phyloP scores from a whole-genome alignment of 1,140 invertebrate species.

The Frieseomelitta varia region DNA sequence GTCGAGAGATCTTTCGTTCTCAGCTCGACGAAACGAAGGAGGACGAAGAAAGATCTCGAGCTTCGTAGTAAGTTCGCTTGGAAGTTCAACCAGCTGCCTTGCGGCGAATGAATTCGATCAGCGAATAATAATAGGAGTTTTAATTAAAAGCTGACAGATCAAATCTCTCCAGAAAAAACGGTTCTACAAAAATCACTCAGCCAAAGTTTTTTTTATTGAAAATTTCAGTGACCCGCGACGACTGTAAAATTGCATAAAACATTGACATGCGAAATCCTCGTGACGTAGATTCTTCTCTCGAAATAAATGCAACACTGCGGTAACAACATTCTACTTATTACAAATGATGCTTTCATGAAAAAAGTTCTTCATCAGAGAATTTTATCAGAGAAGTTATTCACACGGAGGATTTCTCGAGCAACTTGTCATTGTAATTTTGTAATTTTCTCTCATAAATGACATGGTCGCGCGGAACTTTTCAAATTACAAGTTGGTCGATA shows the following conservation, averaged over 20 bases:
- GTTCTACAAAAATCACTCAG: neutral
- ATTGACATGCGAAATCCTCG: too few relatives aligned
- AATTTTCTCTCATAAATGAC: neutral
- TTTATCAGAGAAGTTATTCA: too few relatives aligned
- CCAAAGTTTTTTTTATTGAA: too few relatives aligned
- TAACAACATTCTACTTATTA: too few relatives aligned
- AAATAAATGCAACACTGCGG: too few relatives aligned
- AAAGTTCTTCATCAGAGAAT: too few relatives aligned
- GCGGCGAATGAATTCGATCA: neutral
- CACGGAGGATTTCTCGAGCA: neutral
- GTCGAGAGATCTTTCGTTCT: neutral
- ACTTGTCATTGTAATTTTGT: neutral
- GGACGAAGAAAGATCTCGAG: neutral
- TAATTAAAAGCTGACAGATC: neutral
- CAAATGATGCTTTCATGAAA: too few relatives aligned
- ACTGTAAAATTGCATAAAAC: too few relatives aligned
- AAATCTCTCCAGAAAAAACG: neutral
- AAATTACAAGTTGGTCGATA: constrained; percentile 1
- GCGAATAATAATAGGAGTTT: neutral
- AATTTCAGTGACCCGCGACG: too few relatives aligned
- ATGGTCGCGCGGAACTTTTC: neutral
- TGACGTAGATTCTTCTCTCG: too few relatives aligned
- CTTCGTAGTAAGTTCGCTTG: too few relatives aligned
- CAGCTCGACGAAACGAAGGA: neutral
- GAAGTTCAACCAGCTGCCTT: neutral